Base-by-base conservation (phyloP, 2,888 invertebrate species). In the Heliconius hortense region DNA sequence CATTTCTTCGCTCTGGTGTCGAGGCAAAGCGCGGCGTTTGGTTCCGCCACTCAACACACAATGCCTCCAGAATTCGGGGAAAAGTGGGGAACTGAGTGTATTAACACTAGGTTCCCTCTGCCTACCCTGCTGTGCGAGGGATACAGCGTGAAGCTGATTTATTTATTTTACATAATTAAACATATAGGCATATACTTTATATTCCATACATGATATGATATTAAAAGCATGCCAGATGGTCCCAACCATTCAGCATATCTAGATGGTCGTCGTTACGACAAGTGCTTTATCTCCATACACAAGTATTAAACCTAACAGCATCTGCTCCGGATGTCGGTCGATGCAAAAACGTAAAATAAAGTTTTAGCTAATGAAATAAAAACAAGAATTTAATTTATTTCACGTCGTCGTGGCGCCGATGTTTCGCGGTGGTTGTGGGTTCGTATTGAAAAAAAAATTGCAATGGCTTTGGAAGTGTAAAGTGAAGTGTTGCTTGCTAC, bases 221-320 rank as follows among this genome's bases (percentile, higher is more conserved):
- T 24, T 48, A 43, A 59, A 68, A 68, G 53, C 72, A 66, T 39
- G 73, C 77, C 78, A 78, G 74, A 78, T 76, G 78, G 26, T 70
- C 31, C 2, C 35, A 35, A 69, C 56, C 56, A 21, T 5, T 31
- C 48, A 39, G 28, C 24, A 24, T 76, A 78, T 78, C 78, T 78
- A 75, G 72, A 78, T 74, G 31, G 72, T 60, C 53, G 76, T 74
- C 74, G 69, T 78, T 66, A 78, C 72, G 70, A 69, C 60, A 76
- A 78, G 76, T 74, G 74, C 56, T 53, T 76, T 78, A 76, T 78
- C 70, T 79, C 70, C 66, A 72, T 71, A 72, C 72, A 72, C 15
- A 26, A 60, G 26, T 26, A 24, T 60, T 69, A 62, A 59, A 62
- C 67, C 26, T 71, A n/a, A 71, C 39, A 71, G 71, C 60, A 60